These are phyloP conservation scores for Chrysochloris asiatica DNA, from an alignment of 2,113 vertebrate species.

Conservation along the genomic window DNA sequence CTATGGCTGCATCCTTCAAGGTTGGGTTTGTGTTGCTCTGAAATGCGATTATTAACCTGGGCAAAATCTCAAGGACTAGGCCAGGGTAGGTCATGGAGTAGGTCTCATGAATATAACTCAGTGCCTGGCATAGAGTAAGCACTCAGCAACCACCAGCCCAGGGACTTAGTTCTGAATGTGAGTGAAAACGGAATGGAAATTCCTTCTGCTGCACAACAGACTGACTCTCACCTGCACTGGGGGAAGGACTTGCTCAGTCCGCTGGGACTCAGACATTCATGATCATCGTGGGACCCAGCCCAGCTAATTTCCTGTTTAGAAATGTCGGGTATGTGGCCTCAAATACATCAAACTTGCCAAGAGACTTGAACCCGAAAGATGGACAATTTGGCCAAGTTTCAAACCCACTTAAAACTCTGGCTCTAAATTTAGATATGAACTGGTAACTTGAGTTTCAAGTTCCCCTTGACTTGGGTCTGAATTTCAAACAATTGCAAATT, in stretches of 20 bases:
- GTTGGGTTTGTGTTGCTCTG: not conserved
- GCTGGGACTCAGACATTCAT: not conserved
- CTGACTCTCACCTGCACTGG: not conserved
- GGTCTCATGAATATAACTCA: not conserved
- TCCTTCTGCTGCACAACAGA: not conserved
- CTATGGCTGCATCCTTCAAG: not conserved
- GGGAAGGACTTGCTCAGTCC: not conserved
- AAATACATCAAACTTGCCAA: slow-evolving; percentile 21
- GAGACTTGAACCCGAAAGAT: slow-evolving; percentile 62
- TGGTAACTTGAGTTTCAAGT: slow-evolving; percentile 70
- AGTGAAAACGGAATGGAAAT: not conserved
- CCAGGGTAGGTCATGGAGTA: not conserved
- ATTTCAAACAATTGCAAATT: not conserved
- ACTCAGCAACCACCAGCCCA: not conserved
- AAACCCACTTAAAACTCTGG: slow-evolving; percentile 64
- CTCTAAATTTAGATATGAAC: slow-evolving; percentile 67
- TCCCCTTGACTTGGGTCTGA: slow-evolving; percentile 55
- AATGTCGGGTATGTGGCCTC: slow-evolving; percentile 31
- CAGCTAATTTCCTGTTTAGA: slow-evolving; percentile 54
- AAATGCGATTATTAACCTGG: not conserved
- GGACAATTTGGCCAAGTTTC: slow-evolving; percentile 68
- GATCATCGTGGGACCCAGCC: not conserved
- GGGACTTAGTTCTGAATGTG: not conserved
- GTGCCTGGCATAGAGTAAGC: not conserved
- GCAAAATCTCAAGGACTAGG: not conserved